Conservation (phyloP, 1,140 invertebrate species). For the Drosophila varians region DNA sequence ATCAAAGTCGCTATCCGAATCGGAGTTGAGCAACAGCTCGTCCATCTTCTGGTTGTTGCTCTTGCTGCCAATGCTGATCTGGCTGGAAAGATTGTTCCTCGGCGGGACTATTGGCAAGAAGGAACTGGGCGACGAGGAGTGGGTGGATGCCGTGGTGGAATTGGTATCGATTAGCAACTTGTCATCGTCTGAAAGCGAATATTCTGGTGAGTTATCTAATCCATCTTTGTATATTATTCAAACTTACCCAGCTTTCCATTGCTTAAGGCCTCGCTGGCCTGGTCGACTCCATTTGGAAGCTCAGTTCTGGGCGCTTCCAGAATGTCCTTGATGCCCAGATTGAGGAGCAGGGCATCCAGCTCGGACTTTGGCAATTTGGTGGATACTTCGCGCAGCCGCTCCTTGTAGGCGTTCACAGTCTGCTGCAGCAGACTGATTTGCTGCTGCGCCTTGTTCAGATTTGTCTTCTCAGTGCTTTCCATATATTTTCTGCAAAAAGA, state of each 20-base stretch:
- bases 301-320: conserved; percentile 62
- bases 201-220: neutral
- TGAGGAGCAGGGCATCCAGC: conserved; percentile 73
- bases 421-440: conserved; percentile 85
- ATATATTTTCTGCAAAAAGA: conserved; percentile 68
- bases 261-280: conserved; percentile 46
- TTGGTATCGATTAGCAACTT: conserved; percentile 80
- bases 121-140: conserved; percentile 63
- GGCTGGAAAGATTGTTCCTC: conserved; percentile 86
- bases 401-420: conserved; percentile 85
- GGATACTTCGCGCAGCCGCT: conserved; percentile 84
- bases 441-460: conserved; percentile 85
- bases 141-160: conserved; percentile 68
- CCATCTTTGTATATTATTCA: neutral
- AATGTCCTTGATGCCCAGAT: conserved; percentile 79
- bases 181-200: conserved; percentile 74
- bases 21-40: conserved; percentile 91
- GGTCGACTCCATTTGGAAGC: conserved; percentile 42
- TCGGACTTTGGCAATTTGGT: conserved; percentile 80
- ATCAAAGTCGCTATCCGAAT: conserved; percentile 92
- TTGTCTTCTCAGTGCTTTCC: conserved; percentile 84
- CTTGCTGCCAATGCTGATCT: conserved; percentile 83
- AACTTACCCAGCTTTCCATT: conserved; percentile 73
- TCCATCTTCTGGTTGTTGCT: conserved; percentile 91
- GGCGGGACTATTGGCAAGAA: conserved; percentile 88